Conservation (phyloP, 2,113 vertebrate genomes). For the Scytalopus superciliaris region DNA sequence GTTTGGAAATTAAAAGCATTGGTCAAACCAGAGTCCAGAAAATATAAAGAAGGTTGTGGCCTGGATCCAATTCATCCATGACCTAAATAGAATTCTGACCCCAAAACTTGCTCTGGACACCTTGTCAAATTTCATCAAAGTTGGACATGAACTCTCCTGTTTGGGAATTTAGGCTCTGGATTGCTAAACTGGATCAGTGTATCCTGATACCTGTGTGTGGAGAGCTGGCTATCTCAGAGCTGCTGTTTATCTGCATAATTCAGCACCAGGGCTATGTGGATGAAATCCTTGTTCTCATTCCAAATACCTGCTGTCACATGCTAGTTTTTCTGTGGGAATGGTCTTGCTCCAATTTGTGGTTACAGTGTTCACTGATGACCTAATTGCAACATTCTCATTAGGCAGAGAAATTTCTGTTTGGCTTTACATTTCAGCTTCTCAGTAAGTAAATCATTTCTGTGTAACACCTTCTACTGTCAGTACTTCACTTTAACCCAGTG, state of each 20-base stretch:
- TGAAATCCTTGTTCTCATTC: constrained; percentile 37
- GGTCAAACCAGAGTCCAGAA: neutral
- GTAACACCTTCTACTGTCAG: neutral
- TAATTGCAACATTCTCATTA: neutral
- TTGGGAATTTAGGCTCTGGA: neutral
- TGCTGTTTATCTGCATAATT: neutral
- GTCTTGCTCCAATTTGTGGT: neutral
- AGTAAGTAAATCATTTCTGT: neutral
- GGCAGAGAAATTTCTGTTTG: neutral
- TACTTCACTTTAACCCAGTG: neutral
- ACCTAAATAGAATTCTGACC: neutral
- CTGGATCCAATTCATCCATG: neutral
- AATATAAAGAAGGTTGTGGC: neutral
- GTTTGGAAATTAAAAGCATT: neutral
- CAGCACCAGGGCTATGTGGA: neutral
- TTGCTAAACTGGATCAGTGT: neutral
- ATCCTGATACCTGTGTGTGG: neutral
- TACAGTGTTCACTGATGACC: neutral
- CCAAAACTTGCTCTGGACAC: neutral
- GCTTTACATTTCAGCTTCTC: neutral
- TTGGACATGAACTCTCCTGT: neutral
- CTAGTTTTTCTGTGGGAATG: constrained; percentile 29
- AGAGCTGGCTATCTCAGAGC: neutral
- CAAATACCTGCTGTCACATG: constrained; percentile 19
- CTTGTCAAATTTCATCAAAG: neutral